Percentiles rank a stretch among this genome's conserved stretches.
Evolutionary conservation across 1,140 invertebrate genomes (phyloP).

Genomic region (Limonius californicus): DNA sequence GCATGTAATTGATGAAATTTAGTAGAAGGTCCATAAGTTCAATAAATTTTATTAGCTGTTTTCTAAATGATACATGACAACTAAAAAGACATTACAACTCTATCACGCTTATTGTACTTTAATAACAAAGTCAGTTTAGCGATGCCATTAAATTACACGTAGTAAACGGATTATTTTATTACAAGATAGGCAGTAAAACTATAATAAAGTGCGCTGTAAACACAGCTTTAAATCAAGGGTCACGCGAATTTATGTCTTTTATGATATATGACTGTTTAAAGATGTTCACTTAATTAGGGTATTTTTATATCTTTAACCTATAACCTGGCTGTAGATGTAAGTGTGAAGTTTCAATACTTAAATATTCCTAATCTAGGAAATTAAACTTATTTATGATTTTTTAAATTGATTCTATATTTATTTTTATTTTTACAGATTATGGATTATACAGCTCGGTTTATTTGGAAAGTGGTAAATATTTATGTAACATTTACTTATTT

Average conservation of each 20-base stretch:
- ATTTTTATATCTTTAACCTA: not conserved
- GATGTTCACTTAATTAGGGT: constrained; percentile 20
- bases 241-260: constrained; percentile 24
- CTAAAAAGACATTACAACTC: constrained; percentile 4
- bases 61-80: constrained; percentile 1
- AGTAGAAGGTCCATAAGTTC: not conserved
- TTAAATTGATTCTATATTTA: not conserved
- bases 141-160: constrained; percentile 35
- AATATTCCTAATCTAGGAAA: too few species aligned
- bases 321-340: not conserved
- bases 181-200: constrained; percentile 36
- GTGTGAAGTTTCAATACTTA: not conserved
- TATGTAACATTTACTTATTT: too few species aligned
- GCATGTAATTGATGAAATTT: constrained; percentile 4
- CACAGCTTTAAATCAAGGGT: constrained; percentile 36
- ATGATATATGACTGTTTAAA: constrained; percentile 24
- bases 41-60: constrained; percentile 7
- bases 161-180: constrained; percentile 42
- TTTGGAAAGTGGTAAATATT: too few species aligned
- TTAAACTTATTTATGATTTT: not conserved
- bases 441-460: too few species aligned
- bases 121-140: constrained; percentile 22
- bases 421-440: not conserved
- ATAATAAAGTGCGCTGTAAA: constrained; percentile 39
- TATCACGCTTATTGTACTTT: constrained; percentile 5